These are phyloP conservation scores for Lepidurus packardi DNA, from an alignment of 1,140 invertebrate species.

Conservation along the genomic window DNA sequence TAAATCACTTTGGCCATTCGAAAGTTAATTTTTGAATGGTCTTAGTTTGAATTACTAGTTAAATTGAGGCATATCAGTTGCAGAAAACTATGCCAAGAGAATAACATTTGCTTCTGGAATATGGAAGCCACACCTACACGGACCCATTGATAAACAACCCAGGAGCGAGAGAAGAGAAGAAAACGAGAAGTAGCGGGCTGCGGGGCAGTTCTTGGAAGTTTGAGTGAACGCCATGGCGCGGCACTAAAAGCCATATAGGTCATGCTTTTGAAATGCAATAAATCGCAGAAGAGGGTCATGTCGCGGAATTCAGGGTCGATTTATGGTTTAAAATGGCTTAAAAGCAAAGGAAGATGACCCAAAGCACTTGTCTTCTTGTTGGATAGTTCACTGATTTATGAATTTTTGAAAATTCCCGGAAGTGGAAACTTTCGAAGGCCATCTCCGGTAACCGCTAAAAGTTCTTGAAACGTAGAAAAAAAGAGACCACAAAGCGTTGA, in stretches of 20 bases:
- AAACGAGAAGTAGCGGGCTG: slow-evolving; percentile 34
- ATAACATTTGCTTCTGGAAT: slow-evolving; percentile 22
- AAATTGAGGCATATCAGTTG: background rate
- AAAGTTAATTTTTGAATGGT: background rate
- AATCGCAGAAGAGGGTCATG: slow-evolving; percentile 11
- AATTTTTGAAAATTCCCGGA: slow-evolving; percentile 16
- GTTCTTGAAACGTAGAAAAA: background rate
- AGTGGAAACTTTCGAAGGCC: background rate
- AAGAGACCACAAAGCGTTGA: background rate
- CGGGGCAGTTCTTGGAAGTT: slow-evolving; percentile 29
- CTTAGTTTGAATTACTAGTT: background rate
- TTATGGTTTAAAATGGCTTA: background rate
- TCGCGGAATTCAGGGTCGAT: slow-evolving; percentile 24
- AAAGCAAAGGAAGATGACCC: slow-evolving; percentile 5
- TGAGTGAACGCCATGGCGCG: slow-evolving; percentile 33
- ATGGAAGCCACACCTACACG: slow-evolving; percentile 18
- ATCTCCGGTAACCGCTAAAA: background rate
- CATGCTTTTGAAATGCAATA: slow-evolving; percentile 31
- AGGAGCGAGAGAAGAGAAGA: slow-evolving; percentile 30
- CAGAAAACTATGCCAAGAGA: background rate
- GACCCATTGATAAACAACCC: slow-evolving; percentile 21
- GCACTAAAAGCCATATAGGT: slow-evolving; percentile 25
- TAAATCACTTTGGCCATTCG: background rate
- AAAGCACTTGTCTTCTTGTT: background rate
- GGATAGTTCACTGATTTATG: background rate